Conservation (phyloP, 2,888 invertebrate genomes). For the Nomada hirtipes region DNA sequence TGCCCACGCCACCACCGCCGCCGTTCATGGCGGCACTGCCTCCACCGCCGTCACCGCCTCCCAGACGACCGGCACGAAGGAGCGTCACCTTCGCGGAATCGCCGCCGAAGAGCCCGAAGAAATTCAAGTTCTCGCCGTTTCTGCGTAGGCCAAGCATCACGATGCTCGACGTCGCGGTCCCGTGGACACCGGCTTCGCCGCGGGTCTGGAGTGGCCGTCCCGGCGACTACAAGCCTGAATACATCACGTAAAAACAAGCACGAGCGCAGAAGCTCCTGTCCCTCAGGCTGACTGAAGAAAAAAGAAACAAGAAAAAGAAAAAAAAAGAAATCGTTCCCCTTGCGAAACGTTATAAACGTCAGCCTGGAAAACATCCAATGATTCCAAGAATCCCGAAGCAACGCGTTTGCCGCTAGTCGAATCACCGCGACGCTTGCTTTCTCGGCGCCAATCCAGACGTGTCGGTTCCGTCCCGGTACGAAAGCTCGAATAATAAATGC, state of each 20-base stretch:
- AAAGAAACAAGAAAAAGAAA: neutral
- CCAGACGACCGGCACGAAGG: conserved; percentile 78
- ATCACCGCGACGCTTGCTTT: conserved; percentile 47
- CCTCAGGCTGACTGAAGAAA: neutral
- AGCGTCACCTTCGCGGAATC: conserved; percentile 83
- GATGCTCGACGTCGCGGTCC: conserved; percentile 80
- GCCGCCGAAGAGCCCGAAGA: conserved; percentile 78
- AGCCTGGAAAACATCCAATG: neutral
- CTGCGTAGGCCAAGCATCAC: conserved; percentile 72
- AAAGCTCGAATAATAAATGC: neutral
- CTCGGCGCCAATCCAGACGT: conserved; percentile 6
- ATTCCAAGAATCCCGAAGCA: conserved; percentile 18
- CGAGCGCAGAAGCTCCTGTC: conserved; percentile 7
- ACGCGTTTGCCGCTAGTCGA: conserved; percentile 60
- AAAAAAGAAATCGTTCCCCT: neutral
- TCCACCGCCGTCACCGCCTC: conserved; percentile 78
- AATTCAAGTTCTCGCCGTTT: conserved; percentile 66
- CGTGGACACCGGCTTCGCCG: conserved; percentile 82
- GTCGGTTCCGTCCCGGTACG: conserved; percentile 5
- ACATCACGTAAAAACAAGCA: conserved; percentile 78
- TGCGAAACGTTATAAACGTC: neutral
- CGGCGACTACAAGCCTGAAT: conserved; percentile 78
- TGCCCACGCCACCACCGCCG: conserved; percentile 80
- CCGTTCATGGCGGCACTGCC: conserved; percentile 73
- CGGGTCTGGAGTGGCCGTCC: conserved; percentile 77